Evolutionary conservation across 1,140 invertebrate species (phyloP), one percentile per base, ranked within the genome.

Genomic region (Alviniconcha marisindica): DNA sequence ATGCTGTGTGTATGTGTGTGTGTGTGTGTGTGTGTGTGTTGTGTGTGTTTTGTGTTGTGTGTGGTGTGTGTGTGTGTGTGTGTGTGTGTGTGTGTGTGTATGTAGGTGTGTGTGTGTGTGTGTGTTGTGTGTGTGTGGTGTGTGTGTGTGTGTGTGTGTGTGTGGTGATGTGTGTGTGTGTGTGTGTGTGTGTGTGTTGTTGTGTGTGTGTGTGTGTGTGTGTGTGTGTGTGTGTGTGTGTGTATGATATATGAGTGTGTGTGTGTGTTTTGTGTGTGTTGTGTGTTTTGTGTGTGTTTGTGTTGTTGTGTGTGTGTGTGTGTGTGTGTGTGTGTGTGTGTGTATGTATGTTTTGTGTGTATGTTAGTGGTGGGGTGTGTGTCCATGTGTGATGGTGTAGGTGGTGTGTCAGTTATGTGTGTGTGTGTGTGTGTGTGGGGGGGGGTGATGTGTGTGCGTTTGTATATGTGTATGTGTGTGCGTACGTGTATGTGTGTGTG

Each of bases 21-120:
- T 71, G 66, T 71, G 7, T 71, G 66, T 71, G 33, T 71, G n/a
- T 71, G 66, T 5, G 66, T 71, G 66, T 71, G 66, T 71, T 60
- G 56, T 60, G 56, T n/a, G 56, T n/a, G 56, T 0, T 18, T n/a
- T 18, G 21, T 7, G 10, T 51, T 21, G 48, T 51, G 48, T 7
- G 48, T 21, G 48, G n/a, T 51, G 7, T n/a, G 56, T 24, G 0
- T 38, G n/a, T 76, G 14, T 76, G 10, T 51, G 73, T 76, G 38
- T 48, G 1, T 24, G 7, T 42, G 73, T 48, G 1, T 31, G 40
- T 48, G 44, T 76, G 21, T n/a, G 7, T 7, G 56, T n/a, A n/a
- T n/a, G 48, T 24, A 0, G 21, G 21, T n/a, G 28, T 24, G 54
- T 15, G 54, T 51, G 21, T 51, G 48, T 24, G 54, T 24, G 12